Percentiles rank a stretch among this genome's conserved stretches.
Conservation (phyloP, 1,140 invertebrate genomes). For the Drosophila navojoa region DNA sequence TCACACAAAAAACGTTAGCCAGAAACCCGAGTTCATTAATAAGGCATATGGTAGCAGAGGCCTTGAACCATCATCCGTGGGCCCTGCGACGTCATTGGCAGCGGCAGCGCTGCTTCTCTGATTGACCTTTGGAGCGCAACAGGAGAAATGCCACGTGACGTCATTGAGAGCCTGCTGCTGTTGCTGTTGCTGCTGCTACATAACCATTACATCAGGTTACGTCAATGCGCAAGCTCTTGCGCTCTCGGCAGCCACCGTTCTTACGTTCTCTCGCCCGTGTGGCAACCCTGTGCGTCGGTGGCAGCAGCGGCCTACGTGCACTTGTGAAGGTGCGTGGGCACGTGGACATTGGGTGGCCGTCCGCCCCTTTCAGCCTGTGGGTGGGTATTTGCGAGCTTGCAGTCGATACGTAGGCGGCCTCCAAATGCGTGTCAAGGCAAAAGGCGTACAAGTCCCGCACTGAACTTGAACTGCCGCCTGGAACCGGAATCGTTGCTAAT, state of each 20-base stretch:
- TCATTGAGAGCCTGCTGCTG: constrained; percentile 39
- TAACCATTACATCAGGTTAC: constrained; percentile 52
- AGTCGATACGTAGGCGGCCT: constrained; percentile 47
- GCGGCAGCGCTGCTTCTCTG: constrained; percentile 6
- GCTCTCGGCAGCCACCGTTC: constrained; percentile 16
- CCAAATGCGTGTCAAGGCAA: constrained; percentile 62
- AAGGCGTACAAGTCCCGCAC: constrained; percentile 22
- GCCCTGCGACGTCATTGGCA: constrained; percentile 53
- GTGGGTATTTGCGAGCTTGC: constrained; percentile 6
- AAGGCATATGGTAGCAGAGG: constrained; percentile 36
- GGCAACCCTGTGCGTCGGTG: constrained; percentile 31
- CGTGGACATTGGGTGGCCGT: constrained; percentile 32
- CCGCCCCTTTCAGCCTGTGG: constrained; percentile 3
- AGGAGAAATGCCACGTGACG: constrained; percentile 65
- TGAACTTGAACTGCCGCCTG: constrained; percentile 67
- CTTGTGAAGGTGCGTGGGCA: constrained; percentile 56
- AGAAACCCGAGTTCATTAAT: constrained; percentile 48
- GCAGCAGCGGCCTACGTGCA: constrained; percentile 58
- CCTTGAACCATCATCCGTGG: constrained; percentile 60
- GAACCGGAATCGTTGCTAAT: constrained; percentile 58
- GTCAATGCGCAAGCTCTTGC: constrained; percentile 60
- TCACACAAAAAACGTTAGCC: not conserved
- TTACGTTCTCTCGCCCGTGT: constrained; percentile 14
- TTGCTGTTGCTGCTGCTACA: constrained; percentile 21
- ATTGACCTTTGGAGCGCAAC: constrained; percentile 69